Evolutionary conservation across 2,888 invertebrate species (phyloP).

Genomic region (Dinocampus coccinellae): DNA sequence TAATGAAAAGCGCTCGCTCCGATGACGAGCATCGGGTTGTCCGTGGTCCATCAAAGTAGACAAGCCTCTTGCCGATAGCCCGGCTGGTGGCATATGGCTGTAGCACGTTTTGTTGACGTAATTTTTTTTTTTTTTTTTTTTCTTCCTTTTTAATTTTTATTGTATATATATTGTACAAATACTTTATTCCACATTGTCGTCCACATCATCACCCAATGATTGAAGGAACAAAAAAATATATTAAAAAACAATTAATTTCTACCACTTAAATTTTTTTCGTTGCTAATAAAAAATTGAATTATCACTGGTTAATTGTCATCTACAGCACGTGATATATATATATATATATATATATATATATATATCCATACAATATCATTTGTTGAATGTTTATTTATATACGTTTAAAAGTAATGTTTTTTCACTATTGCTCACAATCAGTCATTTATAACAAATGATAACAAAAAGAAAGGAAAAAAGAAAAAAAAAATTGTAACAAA

Average conservation of each 20-base stretch:
- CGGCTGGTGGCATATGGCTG: slow-evolving; percentile 69
- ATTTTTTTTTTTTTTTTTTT: background rate
- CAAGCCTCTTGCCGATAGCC: slow-evolving; percentile 68
- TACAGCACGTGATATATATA: slow-evolving; percentile 16
- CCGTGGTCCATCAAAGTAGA: slow-evolving; percentile 69
- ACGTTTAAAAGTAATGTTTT: background rate
- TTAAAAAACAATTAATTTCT: background rate
- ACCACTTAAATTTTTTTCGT: background rate
- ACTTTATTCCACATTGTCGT: background rate
- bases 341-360: slow-evolving; percentile 6
- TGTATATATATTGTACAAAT: background rate
- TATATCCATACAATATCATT: background rate
- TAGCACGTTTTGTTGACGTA: slow-evolving; percentile 47
- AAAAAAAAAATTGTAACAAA: background rate
- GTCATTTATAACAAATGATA: background rate
- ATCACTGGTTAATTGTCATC: background rate
- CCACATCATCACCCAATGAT: slow-evolving; percentile 1
- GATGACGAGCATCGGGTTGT: slow-evolving; percentile 69
- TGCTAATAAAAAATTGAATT: background rate
- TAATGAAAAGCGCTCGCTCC: slow-evolving; percentile 66
- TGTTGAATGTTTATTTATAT: background rate
- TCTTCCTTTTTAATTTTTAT: too few species aligned
- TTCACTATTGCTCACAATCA: background rate
- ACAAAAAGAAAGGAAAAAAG: background rate
- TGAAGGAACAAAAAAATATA: too few species aligned